Conservation (phyloP, 2,797 vertebrate species). For the Sphenopsis melanotis region DNA sequence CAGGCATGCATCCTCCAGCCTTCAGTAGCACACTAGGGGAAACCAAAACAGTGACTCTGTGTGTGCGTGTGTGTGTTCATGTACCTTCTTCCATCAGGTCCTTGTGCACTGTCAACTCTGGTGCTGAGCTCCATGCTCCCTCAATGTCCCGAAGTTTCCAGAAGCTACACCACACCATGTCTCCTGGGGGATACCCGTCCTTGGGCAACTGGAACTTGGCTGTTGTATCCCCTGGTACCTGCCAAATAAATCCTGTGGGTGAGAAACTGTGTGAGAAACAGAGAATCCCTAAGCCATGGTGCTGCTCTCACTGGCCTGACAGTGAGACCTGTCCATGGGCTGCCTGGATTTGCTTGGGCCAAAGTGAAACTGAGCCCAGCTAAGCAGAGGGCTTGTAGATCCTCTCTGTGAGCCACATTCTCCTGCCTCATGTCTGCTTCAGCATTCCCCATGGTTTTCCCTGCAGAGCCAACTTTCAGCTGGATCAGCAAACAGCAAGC, state of each 20-base stretch:
- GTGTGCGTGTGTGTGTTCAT: not conserved
- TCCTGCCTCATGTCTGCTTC: accelerated
- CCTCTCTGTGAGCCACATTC: accelerated
- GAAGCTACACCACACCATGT: accelerated
- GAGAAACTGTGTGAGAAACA: not conserved
- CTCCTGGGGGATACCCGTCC: not conserved
- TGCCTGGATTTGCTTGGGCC: not conserved
- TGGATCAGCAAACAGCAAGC: accelerated
- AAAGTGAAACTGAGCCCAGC: not conserved
- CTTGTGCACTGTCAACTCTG: not conserved
- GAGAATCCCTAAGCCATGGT: not conserved
- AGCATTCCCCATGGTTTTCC: accelerated
- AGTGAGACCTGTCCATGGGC: accelerated
- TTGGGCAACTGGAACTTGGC: not conserved
- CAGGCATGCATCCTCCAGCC: not conserved
- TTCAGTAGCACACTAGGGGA: accelerated
- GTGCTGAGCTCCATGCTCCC: not conserved
- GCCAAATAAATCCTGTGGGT: not conserved
- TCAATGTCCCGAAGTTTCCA: not conserved
- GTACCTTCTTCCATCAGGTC: accelerated
- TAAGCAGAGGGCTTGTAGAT: not conserved
- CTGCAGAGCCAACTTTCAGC: not conserved
- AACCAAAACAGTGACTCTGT: accelerated
- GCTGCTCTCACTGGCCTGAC: not conserved
- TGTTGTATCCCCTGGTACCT: not conserved